Evolutionary conservation across 2,888 invertebrate species (phyloP).

Genomic region (Mongoloraphidia duomilia): DNA sequence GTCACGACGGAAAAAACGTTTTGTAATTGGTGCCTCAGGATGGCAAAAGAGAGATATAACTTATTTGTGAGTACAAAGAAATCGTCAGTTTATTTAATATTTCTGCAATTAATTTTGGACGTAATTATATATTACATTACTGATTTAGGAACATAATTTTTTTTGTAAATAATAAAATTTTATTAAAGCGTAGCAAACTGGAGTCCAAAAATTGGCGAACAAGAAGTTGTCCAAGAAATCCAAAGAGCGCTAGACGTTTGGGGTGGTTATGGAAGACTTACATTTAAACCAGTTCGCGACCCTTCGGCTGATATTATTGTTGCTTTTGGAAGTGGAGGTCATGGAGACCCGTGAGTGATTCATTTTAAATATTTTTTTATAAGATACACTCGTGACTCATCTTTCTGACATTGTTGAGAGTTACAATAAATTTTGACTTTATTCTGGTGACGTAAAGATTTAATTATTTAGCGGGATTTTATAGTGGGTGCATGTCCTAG

Average conservation of each 20-base stretch:
- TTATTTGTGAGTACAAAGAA: conserved; percentile 42
- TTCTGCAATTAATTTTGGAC: neutral
- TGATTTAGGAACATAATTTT: neutral
- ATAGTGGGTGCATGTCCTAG: too few species aligned
- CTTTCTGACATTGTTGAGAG: too few species aligned
- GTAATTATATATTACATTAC: neutral
- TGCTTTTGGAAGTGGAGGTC: conserved; percentile 50
- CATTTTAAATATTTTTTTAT: too few species aligned
- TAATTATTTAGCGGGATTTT: too few species aligned
- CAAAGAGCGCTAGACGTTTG: conserved; percentile 48
- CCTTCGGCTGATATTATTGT: conserved; percentile 59
- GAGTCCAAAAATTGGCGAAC: conserved; percentile 42
- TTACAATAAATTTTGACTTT: too few species aligned
- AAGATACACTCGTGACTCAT: too few species aligned
- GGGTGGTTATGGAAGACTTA: conserved; percentile 49
- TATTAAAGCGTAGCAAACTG: conserved; percentile 50
- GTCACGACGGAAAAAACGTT: conserved; percentile 37
- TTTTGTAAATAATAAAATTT: neutral
- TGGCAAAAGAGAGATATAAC: conserved; percentile 55
- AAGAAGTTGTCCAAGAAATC: conserved; percentile 40
- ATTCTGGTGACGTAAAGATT: too few species aligned
- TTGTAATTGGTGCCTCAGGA: conserved; percentile 41
- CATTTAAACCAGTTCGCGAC: conserved; percentile 34
- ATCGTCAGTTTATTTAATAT: neutral
- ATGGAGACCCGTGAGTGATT: conserved; percentile 48